Conservation (phyloP, 2,888 invertebrate genomes). For the Actias luna region DNA sequence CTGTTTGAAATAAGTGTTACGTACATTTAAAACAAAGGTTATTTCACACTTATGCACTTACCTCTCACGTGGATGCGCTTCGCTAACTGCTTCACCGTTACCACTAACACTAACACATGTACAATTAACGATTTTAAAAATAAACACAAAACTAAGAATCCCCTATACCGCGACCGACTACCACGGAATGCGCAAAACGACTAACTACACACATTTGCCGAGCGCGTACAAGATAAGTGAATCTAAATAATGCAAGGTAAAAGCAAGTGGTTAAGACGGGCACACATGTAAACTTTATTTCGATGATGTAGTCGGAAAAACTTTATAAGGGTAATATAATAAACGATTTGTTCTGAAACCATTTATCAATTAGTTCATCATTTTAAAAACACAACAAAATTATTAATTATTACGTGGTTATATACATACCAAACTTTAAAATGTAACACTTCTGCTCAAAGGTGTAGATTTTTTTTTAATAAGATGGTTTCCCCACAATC, state of each 20-base stretch:
- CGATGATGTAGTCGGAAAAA: conserved; percentile 14
- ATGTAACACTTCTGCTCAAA: too few relatives aligned
- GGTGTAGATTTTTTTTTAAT: too few relatives aligned
- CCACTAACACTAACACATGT: conserved; percentile 42
- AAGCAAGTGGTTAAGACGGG: conserved; percentile 50
- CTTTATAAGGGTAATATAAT: background rate
- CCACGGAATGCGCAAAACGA: conserved; percentile 54
- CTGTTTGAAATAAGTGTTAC: background rate
- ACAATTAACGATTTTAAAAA: conserved; percentile 19
- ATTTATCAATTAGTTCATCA: background rate
- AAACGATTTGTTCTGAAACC: background rate
- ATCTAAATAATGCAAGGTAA: conserved; percentile 73
- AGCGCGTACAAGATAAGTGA: conserved; percentile 64
- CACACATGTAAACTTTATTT: conserved; percentile 42
- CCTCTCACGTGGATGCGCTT: conserved; percentile 23
- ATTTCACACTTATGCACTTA: conserved; percentile 21
- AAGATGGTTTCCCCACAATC: too few relatives aligned
- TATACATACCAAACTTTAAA: too few relatives aligned
- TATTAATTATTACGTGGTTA: background rate
- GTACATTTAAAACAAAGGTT: conserved; percentile 3
- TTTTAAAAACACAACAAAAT: background rate
- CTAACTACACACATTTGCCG: conserved; percentile 50
- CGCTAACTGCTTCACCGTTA: conserved; percentile 37
- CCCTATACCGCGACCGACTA: conserved; percentile 50
- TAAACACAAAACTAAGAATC: conserved; percentile 36